phyloP scores from a whole-genome alignment of 2,113 vertebrate genomes.

The Fulica atra region DNA sequence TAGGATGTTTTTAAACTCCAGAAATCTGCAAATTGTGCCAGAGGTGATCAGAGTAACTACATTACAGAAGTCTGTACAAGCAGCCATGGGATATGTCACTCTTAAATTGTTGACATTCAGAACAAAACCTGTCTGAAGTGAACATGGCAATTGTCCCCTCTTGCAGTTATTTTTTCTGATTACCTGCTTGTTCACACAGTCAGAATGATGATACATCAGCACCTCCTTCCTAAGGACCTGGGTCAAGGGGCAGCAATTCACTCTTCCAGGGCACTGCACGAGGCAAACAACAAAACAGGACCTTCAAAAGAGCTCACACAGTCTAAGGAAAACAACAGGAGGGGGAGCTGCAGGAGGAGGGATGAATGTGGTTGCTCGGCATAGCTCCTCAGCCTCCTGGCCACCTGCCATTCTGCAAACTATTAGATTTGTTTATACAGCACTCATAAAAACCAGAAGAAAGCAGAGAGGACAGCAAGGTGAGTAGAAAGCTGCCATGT shows the following conservation, averaged over 20 bases:
- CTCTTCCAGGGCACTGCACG: neutral
- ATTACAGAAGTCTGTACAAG: neutral
- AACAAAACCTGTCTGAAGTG: neutral
- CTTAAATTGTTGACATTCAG: neutral
- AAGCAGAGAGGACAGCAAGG: neutral
- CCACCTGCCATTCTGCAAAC: neutral
- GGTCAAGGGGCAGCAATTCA: neutral
- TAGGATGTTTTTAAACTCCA: neutral
- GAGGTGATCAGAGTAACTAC: neutral
- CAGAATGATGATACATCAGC: neutral
- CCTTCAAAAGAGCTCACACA: neutral
- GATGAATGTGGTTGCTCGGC: neutral
- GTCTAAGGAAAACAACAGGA: neutral
- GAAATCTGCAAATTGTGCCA: neutral
- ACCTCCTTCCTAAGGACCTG: neutral
- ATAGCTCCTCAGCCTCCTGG: neutral
- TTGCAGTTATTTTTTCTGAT: neutral
- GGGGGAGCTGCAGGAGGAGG: neutral
- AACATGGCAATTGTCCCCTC: rapidly evolving
- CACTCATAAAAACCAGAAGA: neutral
- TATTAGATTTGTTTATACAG: neutral
- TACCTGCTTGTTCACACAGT: neutral
- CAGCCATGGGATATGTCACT: neutral
- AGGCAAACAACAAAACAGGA: neutral
- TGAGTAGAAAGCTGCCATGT: neutral